Percentiles rank a stretch among this genome's conserved stretches.
Conservation (phyloP, 2,888 invertebrate species). For the Molanna angustata region DNA sequence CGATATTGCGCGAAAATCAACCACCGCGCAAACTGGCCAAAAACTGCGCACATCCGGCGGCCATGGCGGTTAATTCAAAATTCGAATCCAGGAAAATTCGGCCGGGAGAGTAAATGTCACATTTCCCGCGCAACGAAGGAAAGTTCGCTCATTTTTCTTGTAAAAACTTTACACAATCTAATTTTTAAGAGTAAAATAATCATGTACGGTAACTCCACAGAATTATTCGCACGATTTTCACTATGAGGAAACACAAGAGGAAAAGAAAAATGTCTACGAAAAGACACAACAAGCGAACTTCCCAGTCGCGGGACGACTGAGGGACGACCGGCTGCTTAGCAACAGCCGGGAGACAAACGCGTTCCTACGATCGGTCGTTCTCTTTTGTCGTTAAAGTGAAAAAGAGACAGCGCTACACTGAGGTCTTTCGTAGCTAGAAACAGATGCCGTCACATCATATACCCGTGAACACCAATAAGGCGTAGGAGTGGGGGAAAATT, state of each 20-base stretch:
- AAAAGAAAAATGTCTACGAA: slow-evolving; percentile 35
- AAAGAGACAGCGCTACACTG: slow-evolving; percentile 44
- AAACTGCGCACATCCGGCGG: slow-evolving; percentile 20
- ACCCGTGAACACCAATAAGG: slow-evolving; percentile 57
- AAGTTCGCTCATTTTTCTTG: background rate
- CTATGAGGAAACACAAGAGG: slow-evolving; percentile 38
- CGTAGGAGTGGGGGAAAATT: slow-evolving; percentile 56
- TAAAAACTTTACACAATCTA: no score
- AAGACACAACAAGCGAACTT: slow-evolving; percentile 51
- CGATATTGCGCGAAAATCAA: slow-evolving; percentile 1
- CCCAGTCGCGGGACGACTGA: slow-evolving; percentile 57
- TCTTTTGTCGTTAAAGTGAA: slow-evolving; percentile 38
- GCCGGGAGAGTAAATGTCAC: slow-evolving; percentile 14
- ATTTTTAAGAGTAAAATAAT: no score
- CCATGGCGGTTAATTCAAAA: slow-evolving; percentile 14
- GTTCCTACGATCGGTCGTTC: slow-evolving; percentile 48
- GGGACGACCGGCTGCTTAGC: slow-evolving; percentile 49
- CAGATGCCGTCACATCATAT: slow-evolving; percentile 54
- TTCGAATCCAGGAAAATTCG: slow-evolving; percentile 9
- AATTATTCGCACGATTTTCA: slow-evolving; percentile 5
- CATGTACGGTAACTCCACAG: background rate
- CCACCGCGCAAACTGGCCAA: no score
- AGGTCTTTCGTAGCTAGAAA: slow-evolving; percentile 38
- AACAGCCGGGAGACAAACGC: slow-evolving; percentile 53
- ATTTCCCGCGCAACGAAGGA: slow-evolving; percentile 6